Evolutionary conservation across 2,888 invertebrate genomes (phyloP), one percentile per base, ranked within the genome.

Genomic region (Dynastes hyllus): DNA sequence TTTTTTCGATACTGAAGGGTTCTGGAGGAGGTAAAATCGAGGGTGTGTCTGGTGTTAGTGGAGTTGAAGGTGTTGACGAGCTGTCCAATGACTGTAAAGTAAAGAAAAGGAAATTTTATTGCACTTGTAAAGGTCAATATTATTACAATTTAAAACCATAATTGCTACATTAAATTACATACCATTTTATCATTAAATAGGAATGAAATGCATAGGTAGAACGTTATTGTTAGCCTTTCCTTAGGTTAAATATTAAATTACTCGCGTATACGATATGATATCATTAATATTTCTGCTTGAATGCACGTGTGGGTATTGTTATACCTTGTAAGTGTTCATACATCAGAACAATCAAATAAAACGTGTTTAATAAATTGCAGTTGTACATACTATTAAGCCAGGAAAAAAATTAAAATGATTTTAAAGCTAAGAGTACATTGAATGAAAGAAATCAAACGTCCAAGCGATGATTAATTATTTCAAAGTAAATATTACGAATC

Each of bases 1-100:
- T 88, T 5, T 87, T 83, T 66, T 88, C 85, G 70, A 92, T 89
- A 65, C 89, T 87, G 86, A 90, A 91, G 76, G 89, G 87, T 78
- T 85, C 85, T 50, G 79, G 76, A 58, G 80, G 80, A 16, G 79
- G 80, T 75, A 78, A 61, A 11, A 80, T 67, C 29, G 45, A 45
- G 45, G 80, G 80, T 2, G 80, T 80, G 50, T 77, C 78, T 1
- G 88, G 88, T 0, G 88, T 87, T 29, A 84, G 84, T 5, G 87
- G 87, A 5, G 87, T 87, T 6, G 87, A 86, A n/a, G 87, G 86
- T 13, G 83, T 81, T 4, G 86, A 84, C 84, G 86, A 85, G 70
- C 83, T 85, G 37, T 83, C 81, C 45, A 80, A 45, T 11, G 81
- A 83, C 81, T 81, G 77, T 45, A 79, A 79, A 65, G 50, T 45